A percentile compares a stretch with the other conserved stretches of the same genome.
phyloP scores from a whole-genome alignment of 2,797 vertebrate species.

The Pipistrellus kuhlii region DNA sequence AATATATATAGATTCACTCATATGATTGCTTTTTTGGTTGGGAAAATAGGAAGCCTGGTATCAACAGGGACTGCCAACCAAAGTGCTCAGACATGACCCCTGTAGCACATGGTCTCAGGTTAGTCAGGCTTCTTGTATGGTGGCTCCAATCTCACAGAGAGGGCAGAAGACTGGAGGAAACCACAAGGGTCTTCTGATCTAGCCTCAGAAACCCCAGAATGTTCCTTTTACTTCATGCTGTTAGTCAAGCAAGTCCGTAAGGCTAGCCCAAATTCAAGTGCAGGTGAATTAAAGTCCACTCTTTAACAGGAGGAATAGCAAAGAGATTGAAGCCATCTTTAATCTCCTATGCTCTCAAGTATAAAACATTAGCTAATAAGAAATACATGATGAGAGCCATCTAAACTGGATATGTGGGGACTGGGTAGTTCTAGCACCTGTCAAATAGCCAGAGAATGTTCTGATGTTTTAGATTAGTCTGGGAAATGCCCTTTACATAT shows the following conservation, averaged over 20 bases:
- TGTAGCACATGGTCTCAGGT: not conserved
- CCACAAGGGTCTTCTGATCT: not conserved
- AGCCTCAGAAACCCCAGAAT: not conserved
- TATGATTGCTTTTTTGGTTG: not conserved
- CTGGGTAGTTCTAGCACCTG: not conserved
- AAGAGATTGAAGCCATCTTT: not conserved
- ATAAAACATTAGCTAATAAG: constrained; percentile 14
- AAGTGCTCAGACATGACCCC: not conserved
- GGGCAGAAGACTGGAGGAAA: not conserved
- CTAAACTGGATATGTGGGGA: not conserved
- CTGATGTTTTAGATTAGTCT: not conserved
- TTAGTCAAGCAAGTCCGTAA: not conserved
- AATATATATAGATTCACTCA: not conserved
- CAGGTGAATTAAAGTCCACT: not conserved
- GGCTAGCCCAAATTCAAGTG: not conserved
- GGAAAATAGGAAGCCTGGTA: not conserved
- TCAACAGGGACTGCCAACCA: not conserved
- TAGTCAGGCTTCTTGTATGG: not conserved
- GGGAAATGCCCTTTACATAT: constrained; percentile 49
- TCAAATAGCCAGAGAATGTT: constrained; percentile 22
- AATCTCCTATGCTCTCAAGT: not conserved
- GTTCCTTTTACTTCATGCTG: not conserved
- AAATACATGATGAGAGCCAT: not conserved
- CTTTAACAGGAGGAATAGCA: not conserved
- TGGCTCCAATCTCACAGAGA: not conserved